These are phyloP conservation scores for Epizoanthus scotinus DNA, from an alignment of 92 coral and sea anemone genomes.

Conservation along the genomic window DNA sequence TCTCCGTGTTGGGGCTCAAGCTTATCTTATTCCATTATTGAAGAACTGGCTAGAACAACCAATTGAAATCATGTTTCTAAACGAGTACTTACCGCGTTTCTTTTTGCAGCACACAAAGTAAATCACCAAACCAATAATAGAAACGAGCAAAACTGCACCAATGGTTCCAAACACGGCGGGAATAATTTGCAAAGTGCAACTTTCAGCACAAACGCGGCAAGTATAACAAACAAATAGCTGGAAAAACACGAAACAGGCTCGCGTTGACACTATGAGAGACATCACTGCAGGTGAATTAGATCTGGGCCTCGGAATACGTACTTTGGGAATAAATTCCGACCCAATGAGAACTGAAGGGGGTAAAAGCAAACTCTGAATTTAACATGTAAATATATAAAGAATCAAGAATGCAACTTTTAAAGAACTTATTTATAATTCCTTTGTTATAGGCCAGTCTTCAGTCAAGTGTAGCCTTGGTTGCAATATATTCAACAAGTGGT, in stretches of 20 bases:
- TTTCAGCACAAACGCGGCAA: constrained; percentile 22
- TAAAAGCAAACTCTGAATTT: no score
- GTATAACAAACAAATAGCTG: neutral
- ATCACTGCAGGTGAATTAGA: neutral
- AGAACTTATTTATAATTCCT: neutral
- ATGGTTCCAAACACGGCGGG: constrained; percentile 34
- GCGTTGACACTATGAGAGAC: neutral
- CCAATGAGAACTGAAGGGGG: no score
- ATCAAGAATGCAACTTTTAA: neutral
- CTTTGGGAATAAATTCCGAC: no score
- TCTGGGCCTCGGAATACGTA: no score
- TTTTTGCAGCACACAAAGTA: neutral
- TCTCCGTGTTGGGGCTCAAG: no score
- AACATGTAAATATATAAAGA: no score
- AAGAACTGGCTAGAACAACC: no score
- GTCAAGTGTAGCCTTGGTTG: neutral
- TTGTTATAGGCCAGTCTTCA: constrained; percentile 4
- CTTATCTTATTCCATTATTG: no score
- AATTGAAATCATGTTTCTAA: no score
- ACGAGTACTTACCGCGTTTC: constrained; percentile 4
- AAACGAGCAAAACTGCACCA: constrained; percentile 1
- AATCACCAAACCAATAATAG: neutral
- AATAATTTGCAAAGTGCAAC: neutral
- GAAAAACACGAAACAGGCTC: neutral
- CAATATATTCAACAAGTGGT: neutral